phyloP scores from a whole-genome alignment of 2,888 invertebrate species.

The Amiota mariae region DNA sequence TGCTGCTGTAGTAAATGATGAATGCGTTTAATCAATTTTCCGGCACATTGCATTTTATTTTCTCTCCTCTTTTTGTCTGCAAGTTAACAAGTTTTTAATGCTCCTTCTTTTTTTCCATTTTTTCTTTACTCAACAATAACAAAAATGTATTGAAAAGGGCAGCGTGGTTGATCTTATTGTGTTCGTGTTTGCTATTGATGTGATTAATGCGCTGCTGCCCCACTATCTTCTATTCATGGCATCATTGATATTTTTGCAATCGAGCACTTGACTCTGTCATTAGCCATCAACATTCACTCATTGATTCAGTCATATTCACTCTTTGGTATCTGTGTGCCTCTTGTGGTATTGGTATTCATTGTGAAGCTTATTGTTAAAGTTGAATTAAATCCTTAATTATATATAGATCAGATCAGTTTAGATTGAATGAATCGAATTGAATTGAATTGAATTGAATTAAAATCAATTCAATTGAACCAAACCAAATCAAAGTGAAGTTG shows the following conservation, averaged over 20 bases:
- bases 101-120: background rate
- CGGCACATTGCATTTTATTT: slow-evolving; percentile 13
- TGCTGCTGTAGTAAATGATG: slow-evolving; percentile 45
- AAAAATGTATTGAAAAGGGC: background rate
- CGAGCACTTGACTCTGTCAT: slow-evolving; percentile 50
- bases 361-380: too few species aligned
- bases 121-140: background rate
- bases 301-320: too few species aligned
- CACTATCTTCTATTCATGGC: slow-evolving; percentile 7
- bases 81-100: background rate
- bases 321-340: too few species aligned
- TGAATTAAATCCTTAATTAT: too few species aligned
- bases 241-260: background rate
- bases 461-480: too few species aligned
- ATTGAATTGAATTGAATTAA: slow-evolving; percentile 41
- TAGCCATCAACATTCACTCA: background rate
- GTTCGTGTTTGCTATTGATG: background rate
- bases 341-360: too few species aligned
- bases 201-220: slow-evolving; percentile 15
- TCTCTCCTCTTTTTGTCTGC: background rate
- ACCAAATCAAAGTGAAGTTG: too few species aligned
- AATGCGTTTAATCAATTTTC: slow-evolving; percentile 66
- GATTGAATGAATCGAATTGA: slow-evolving; percentile 53
- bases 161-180: background rate
- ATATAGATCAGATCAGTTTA: background rate